phyloP scores from a whole-genome alignment of 30 jellyfish, hydroid and myxozoan species.

The Aurelia sp. region DNA sequence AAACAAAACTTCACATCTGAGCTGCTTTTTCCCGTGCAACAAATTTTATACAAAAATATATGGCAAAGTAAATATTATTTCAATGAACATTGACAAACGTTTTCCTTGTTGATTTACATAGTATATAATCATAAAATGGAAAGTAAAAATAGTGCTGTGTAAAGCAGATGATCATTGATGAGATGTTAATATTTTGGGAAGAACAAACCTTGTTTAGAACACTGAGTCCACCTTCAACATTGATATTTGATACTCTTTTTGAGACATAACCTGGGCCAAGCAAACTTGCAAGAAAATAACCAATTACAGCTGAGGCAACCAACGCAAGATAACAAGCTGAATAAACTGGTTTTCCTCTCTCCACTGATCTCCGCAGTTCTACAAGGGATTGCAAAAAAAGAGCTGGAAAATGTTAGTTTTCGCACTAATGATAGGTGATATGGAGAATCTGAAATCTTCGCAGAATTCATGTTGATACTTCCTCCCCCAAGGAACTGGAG shows the following conservation, averaged over 20 bases:
- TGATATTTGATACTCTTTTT: slow-evolving; percentile 41
- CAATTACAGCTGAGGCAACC: slow-evolving; percentile 57
- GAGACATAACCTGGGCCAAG: slow-evolving; percentile 93
- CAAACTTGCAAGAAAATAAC: slow-evolving; percentile 81
- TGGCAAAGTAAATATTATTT: no score
- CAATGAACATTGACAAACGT: no score
- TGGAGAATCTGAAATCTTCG: not conserved
- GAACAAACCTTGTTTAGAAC: slow-evolving; percentile 48
- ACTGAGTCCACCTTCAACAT: slow-evolving; percentile 74
- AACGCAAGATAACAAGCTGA: slow-evolving; percentile 77
- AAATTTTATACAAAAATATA: no score
- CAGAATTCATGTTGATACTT: no score
- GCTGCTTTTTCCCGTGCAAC: no score
- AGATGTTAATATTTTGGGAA: slow-evolving; percentile 1
- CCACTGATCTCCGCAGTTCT: slow-evolving; percentile 64
- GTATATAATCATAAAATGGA: no score
- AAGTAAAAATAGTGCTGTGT: no score
- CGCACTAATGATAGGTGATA: not conserved
- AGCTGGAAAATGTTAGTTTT: not conserved
- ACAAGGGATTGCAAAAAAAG: not conserved
- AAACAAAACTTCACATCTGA: no score
- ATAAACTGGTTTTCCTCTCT: slow-evolving; percentile 64
- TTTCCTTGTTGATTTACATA: no score
- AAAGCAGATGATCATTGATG: no score
- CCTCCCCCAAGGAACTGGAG: no score